Percentiles rank a stretch among this genome's conserved stretches.
Evolutionary conservation across 1,140 invertebrate species (phyloP).

Genomic region (Holotrichia oblita): DNA sequence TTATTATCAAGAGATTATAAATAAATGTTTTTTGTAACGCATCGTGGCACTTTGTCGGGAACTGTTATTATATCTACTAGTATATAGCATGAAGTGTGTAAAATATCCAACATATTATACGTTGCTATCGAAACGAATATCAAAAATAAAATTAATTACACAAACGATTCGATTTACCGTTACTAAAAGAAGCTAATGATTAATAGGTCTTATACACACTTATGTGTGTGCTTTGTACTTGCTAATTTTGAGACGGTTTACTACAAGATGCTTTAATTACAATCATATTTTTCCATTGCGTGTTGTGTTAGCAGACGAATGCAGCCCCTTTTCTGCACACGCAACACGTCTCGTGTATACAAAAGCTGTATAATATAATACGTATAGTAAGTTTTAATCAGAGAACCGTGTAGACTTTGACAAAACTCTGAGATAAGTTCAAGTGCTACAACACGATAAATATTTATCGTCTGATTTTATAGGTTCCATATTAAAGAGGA

Average conservation of each 20-base stretch:
- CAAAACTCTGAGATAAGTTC: constrained; percentile 26
- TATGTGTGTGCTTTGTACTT: neutral
- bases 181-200: neutral
- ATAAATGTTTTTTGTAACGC: constrained; percentile 29
- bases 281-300: neutral
- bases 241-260: constrained; percentile 20
- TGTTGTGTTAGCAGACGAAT: neutral
- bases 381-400: constrained; percentile 17
- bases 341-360: constrained; percentile 9
- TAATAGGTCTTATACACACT: constrained; percentile 8
- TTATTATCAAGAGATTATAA: constrained; percentile 6
- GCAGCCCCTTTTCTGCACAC: constrained; percentile 8
- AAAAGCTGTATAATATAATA: neutral
- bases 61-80: too few species aligned
- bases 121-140: constrained; percentile 10
- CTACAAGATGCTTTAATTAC: constrained; percentile 6
- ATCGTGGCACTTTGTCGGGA: neutral
- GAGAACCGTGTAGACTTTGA: constrained; percentile 23
- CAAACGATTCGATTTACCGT: constrained; percentile 27
- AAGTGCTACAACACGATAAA: constrained; percentile 32
- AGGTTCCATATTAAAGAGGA: constrained; percentile 25
- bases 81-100: neutral
- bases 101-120: neutral
- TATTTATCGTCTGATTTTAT: constrained; percentile 36
- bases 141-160: constrained; percentile 31